Evolutionary conservation across 2,888 invertebrate species (phyloP), one percentile per base, ranked within the genome.

Genomic region (Euphydryas editha): DNA sequence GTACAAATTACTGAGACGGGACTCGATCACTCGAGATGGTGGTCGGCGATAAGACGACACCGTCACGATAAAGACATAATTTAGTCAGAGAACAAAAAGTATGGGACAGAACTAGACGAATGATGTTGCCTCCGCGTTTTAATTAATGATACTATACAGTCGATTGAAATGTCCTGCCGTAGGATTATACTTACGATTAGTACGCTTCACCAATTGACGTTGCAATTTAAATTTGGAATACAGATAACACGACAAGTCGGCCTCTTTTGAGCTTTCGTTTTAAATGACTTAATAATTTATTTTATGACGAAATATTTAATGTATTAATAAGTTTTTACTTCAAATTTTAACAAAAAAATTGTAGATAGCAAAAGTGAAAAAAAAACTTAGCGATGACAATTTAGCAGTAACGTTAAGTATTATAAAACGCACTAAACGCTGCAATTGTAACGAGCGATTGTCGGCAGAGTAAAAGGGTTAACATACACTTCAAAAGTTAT

Each of bases 61-160:
- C 81, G 85, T 86, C 89, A 85, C 83, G 87, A 91, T 91, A 86
- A 88, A 91, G 90, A 92, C 92, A 91, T 91, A 88, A 92, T 91
- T 91, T 90, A 90, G 90, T 87, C 88, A 87, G 81, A 80, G 78
- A 81, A 86, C 85, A 90, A 90, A 90, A 90, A 87, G 84, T 80
- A 78, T 72, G 75, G 78, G 79, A 82, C 85, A 80, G 81, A 83
- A 81, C 86, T 90, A 90, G 90, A 90, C 84, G 87, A 85, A 90
- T 85, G 90, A 88, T 83, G 83, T 81, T 78, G 83, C 80, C 80
- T 81, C 80, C 78, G 81, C 81, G 73, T 84, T 88, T 91, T 90
- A 92, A 92, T 91, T 90, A 89, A 86, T 81, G 83, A 84, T 80
- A 79, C 73, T 81, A 77, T n/a, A 78, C 77, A 78, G 72, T 78